Evolutionary conservation across 2,888 invertebrate species (phyloP).

Genomic region (Ctenicera cuprea): DNA sequence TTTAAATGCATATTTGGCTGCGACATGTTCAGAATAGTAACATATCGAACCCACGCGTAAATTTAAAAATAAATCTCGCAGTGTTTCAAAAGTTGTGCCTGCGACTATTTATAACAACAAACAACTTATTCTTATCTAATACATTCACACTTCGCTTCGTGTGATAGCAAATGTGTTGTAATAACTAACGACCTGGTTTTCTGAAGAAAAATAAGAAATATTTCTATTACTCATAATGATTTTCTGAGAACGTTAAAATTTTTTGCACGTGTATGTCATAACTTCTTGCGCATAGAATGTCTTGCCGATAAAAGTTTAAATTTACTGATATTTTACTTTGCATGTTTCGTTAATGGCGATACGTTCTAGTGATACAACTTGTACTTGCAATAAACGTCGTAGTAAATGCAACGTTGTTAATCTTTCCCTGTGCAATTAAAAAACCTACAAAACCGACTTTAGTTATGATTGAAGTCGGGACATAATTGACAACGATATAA

Average conservation of each 20-base stretch:
- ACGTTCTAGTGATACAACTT: background rate
- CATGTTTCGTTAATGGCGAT: conserved; percentile 11
- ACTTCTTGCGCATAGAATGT: background rate
- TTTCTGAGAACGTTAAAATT: background rate
- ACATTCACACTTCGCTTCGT: conserved; percentile 19
- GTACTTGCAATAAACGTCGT: conserved; percentile 15
- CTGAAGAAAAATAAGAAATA: background rate
- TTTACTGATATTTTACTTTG: conserved; percentile 29
- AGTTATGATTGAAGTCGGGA: too few species aligned
- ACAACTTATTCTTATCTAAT: conserved; percentile 22
- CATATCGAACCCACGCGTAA: too few species aligned
- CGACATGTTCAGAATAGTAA: too few species aligned
- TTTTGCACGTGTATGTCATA: too few species aligned
- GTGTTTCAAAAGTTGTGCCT: background rate
- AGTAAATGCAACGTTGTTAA: conserved; percentile 5
- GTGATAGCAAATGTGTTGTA: conserved; percentile 1
- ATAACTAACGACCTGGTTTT: background rate
- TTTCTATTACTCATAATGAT: background rate
- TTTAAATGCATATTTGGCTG: too few species aligned
- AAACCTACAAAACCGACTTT: background rate
- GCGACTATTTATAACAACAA: conserved; percentile 19
- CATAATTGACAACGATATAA: too few species aligned
- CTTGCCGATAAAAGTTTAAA: conserved; percentile 32
- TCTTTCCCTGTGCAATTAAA: background rate
- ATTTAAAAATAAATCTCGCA: too few species aligned